Evolutionary conservation across 1,140 invertebrate species (phyloP), one percentile per base, ranked within the genome.

Genomic region (Neotoxoptera formosana): DNA sequence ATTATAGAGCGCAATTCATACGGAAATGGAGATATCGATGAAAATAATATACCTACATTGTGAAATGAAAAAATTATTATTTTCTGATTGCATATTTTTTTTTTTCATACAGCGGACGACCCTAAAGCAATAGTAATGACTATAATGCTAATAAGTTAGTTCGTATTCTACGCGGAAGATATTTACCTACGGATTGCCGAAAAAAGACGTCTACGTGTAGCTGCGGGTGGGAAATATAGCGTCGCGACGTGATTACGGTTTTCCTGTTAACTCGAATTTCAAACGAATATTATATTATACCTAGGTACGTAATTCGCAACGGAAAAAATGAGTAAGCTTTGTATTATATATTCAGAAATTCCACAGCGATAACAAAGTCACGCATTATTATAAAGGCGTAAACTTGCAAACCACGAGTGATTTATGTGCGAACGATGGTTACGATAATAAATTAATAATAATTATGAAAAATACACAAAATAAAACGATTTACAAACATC

Each of bases 191-290:
- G 30, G 4, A 25, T 67, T 4, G 60, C 30, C 4, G 0, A 76
- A 76, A 76, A 6, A 76, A 76, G 14, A n/a, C 41, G 4, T 41
- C 25, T 60, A 30, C 8, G 8, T 7, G 56, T 60, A n/a, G 30
- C 60, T 14, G 60, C n/a, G 60, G 60, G 14, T 14, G 60, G 30
- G 30, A 2, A 76, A 76, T 41, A 67, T 76, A 76, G 14, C 60
- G 60, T 76, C 6, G 6, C 4, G 30, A 17, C 60, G 30, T 76
- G 60, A n/a, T 76, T 76, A 76, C n/a, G 30, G n/a, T n/a, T 76
- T 76, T 76, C 60, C 60, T 76, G 60, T 76, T 76, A 76, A n/a
- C n/a, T 76, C 14, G n/a, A 76, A 76, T 76, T 76, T n/a, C 60
- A 34, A 67, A 76, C n/a, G n/a, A 76, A 60, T 53, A 53, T 53